A percentile compares a stretch with the other conserved stretches of the same genome.
Conservation (phyloP, 1,140 invertebrate genomes). For the Copidosoma floridanum region DNA sequence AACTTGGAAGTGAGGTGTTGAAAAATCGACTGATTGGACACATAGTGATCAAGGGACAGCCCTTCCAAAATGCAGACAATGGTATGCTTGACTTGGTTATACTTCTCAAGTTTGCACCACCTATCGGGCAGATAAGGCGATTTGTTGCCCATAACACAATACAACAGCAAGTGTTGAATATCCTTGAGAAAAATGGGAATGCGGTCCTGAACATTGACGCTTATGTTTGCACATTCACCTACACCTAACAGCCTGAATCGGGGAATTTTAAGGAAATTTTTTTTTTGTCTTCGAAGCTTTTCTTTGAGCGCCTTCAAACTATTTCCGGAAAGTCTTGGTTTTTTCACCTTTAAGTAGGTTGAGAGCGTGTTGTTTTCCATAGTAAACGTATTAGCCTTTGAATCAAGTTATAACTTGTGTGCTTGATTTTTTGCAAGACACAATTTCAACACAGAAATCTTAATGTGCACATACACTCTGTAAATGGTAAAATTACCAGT, state of each 20-base stretch:
- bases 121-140: conserved; percentile 67
- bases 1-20: conserved; percentile 61
- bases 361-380: too few relatives aligned
- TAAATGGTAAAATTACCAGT: too few relatives aligned
- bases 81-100: conserved; percentile 63
- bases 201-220: conserved; percentile 53
- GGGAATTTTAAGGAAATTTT: conserved; percentile 56
- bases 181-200: conserved; percentile 79
- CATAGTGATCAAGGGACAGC: conserved; percentile 70
- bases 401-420: too few relatives aligned
- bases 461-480: too few relatives aligned
- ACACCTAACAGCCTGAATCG: conserved; percentile 61
- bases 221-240: conserved; percentile 63
- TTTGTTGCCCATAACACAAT: conserved; percentile 70
- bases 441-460: too few relatives aligned
- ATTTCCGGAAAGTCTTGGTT: conserved; percentile 42
- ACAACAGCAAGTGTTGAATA: conserved; percentile 78
- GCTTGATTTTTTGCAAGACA: too few relatives aligned
- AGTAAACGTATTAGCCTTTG: too few relatives aligned
- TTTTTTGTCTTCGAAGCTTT: conserved; percentile 60
- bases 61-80: conserved; percentile 77
- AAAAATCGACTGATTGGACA: conserved; percentile 65
- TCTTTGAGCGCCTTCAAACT: conserved; percentile 59
- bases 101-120: conserved; percentile 81
- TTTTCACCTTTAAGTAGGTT: too few relatives aligned